A percentile compares a stretch with the other conserved stretches of the same genome.
Evolutionary conservation across 1,140 invertebrate species (phyloP).

Genomic region (Sitophilus oryzae): DNA sequence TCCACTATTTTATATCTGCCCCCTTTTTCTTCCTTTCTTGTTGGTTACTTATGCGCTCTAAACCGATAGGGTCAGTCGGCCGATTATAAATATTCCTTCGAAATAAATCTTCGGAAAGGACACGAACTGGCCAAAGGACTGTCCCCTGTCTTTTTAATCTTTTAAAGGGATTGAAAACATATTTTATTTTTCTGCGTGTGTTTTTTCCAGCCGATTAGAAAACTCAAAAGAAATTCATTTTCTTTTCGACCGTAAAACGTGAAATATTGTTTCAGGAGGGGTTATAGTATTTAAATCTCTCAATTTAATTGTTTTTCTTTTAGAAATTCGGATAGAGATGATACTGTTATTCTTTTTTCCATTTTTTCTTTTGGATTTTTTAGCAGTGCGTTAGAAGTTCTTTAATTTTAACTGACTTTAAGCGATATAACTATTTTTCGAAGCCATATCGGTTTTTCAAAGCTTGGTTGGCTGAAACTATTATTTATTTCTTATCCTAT

Average conservation of each 20-base stretch:
- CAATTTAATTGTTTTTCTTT: too few species aligned
- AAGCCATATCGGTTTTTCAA: too few species aligned
- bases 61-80: neutral
- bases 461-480: too few species aligned
- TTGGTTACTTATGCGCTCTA: neutral
- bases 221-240: neutral
- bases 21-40: neutral
- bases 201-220: neutral
- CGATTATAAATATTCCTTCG: neutral
- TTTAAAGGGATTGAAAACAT: neutral
- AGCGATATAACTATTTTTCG: too few species aligned
- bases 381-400: too few species aligned
- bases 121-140: neutral
- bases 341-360: too few species aligned
- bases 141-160: neutral
- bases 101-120: neutral
- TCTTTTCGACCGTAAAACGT: neutral
- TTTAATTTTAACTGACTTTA: too few species aligned
- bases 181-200: neutral
- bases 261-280: neutral
- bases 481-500: too few species aligned
- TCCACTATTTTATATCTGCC: neutral
- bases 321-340: too few species aligned
- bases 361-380: too few species aligned
- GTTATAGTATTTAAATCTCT: too few species aligned